phyloP scores from a whole-genome alignment of 2,888 invertebrate genomes.

The Agrotis segetum region DNA sequence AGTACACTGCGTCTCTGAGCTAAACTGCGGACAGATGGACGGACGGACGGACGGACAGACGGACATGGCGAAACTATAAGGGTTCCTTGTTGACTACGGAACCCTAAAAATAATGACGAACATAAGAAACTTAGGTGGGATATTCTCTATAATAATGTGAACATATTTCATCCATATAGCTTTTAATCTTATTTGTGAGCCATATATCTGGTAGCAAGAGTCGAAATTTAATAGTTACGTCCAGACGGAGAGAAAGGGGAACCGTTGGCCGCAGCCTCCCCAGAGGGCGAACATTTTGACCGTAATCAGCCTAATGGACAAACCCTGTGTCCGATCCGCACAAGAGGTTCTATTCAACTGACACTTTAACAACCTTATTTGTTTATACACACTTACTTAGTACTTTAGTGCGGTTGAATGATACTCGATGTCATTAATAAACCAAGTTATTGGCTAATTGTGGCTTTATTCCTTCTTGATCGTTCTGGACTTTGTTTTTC shows the following conservation, averaged over 20 bases:
- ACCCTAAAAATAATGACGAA: neutral
- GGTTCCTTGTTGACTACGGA: too few relatives aligned
- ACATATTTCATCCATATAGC: conserved; percentile 14
- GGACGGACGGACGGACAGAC: too few relatives aligned
- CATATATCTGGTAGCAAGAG: conserved; percentile 50
- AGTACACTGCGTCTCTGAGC: too few relatives aligned
- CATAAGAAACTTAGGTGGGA: neutral
- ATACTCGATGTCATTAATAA: conserved; percentile 61
- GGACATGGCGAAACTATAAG: too few relatives aligned
- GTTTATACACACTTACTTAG: conserved; percentile 79
- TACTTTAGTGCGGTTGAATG: conserved; percentile 73
- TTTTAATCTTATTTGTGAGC: conserved; percentile 44
- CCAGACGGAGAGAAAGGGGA: conserved; percentile 74
- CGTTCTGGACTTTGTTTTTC: conserved; percentile 13
- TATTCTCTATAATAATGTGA: conserved; percentile 1
- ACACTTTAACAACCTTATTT: conserved; percentile 82
- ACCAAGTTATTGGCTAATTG: conserved; percentile 49
- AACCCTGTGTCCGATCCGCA: conserved; percentile 84
- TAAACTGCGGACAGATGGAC: too few relatives aligned
- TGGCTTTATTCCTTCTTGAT: conserved; percentile 35
- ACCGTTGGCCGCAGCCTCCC: conserved; percentile 78
- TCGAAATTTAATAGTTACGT: conserved; percentile 67
- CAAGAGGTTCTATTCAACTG: conserved; percentile 81
- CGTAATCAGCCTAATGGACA: conserved; percentile 89
- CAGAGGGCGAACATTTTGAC: conserved; percentile 84